A percentile compares a stretch with the other conserved stretches of the same genome.
Evolutionary conservation across 1,140 invertebrate genomes (phyloP).

Genomic region (Tetranychus cinnabarinus): DNA sequence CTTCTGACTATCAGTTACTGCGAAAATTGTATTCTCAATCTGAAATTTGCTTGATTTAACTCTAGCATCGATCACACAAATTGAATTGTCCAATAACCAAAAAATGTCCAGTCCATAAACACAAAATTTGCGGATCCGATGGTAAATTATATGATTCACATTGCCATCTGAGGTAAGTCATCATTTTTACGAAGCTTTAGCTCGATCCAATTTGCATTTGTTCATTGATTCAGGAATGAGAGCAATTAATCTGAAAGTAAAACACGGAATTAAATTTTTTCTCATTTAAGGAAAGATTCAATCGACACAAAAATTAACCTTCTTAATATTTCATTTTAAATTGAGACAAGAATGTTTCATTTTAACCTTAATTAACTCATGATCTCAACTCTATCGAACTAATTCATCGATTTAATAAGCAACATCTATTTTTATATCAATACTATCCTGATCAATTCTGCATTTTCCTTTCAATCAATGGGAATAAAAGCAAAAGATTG

Average conservation of each 20-base stretch:
- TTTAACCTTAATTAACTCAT: no score
- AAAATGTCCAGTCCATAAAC: constrained; percentile 10
- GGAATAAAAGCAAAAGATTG: no score
- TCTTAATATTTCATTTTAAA: neutral
- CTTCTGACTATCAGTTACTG: no score
- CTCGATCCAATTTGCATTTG: neutral
- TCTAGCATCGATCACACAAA: neutral
- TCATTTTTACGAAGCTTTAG: neutral
- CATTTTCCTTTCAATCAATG: no score
- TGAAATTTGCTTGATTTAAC: no score
- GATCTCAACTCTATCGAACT: no score
- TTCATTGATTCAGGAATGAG: neutral
- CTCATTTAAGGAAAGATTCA: neutral
- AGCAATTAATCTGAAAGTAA: neutral
- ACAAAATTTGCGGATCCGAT: constrained; percentile 12
- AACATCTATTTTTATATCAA: no score
- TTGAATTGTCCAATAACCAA: neutral
- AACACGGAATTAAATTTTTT: neutral
- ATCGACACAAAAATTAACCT: neutral
- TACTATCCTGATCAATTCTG: no score
- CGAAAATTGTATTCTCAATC: no score
- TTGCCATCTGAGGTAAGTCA: constrained; percentile 8
- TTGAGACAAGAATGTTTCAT: no score
- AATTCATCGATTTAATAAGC: no score
- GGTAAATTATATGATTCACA: constrained; percentile 9